These are phyloP conservation scores for Uropsilus gracilis DNA, from an alignment of 2,113 vertebrate species.

Conservation along the genomic window DNA sequence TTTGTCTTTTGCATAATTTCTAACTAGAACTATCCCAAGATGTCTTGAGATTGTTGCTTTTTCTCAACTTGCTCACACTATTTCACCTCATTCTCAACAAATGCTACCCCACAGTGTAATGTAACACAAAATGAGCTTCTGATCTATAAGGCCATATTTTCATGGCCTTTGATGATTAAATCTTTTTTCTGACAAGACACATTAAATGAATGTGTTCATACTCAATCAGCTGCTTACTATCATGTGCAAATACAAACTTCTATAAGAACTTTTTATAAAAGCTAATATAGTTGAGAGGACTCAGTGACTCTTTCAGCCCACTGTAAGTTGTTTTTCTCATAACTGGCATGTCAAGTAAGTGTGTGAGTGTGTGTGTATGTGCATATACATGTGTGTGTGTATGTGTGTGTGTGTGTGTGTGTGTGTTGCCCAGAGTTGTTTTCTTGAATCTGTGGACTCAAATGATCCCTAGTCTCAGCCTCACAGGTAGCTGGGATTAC, in stretches of 20 bases:
- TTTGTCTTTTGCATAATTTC: slow-evolving; percentile 35
- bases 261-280: neutral
- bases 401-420: too few species aligned
- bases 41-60: neutral
- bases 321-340: slow-evolving; percentile 16
- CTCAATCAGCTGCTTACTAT: slow-evolving; percentile 34
- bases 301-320: neutral
- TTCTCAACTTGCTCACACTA: neutral
- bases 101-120: neutral
- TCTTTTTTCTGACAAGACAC: neutral
- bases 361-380: too few species aligned
- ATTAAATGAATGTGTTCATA: neutral
- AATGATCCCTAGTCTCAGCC: too few species aligned
- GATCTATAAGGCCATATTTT: neutral
- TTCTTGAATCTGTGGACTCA: too few species aligned
- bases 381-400: too few species aligned
- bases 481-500: too few species aligned
- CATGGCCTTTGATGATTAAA: slow-evolving; percentile 3
- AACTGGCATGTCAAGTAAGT: neutral
- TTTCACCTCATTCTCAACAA: neutral
- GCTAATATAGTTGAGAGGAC: neutral
- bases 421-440: too few species aligned
- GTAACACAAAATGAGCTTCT: neutral
- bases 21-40: neutral
- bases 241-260: neutral